Percentiles rank a stretch among this genome's conserved stretches.
Conservation (phyloP, 2,113 vertebrate species). For the Platycercus adscitus region DNA sequence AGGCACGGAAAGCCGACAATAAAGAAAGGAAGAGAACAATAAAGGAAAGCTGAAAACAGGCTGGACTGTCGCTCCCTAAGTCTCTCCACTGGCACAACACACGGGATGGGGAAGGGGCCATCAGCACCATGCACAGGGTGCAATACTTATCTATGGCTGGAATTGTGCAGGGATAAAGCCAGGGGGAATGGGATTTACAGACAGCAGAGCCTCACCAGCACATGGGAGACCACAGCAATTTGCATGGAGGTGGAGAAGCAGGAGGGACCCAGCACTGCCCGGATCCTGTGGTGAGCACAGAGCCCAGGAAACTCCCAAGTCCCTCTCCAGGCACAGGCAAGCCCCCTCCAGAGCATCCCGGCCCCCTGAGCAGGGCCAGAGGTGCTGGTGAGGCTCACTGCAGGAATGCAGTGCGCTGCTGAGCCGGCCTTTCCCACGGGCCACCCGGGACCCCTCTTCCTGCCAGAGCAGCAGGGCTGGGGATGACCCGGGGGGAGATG, state of each 20-base stretch:
- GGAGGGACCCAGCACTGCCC: accelerated
- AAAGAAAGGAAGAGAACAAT: neutral
- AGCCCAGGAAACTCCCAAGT: accelerated
- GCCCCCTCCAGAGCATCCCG: accelerated
- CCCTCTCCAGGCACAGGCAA: accelerated
- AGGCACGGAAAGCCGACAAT: neutral
- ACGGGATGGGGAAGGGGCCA: neutral
- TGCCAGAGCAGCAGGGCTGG: constrained; percentile 5
- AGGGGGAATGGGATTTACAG: neutral
- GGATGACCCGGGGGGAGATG: neutral
- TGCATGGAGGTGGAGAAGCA: neutral
- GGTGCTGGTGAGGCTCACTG: neutral
- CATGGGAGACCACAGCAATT: accelerated
- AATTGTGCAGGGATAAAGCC: neutral
- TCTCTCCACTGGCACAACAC: neutral
- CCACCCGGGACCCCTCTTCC: constrained; percentile 61
- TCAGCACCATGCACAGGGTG: neutral
- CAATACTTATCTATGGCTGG: neutral
- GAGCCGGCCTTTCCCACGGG: constrained; percentile 63
- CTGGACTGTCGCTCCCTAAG: neutral
- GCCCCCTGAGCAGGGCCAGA: neutral
- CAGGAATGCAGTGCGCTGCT: constrained; percentile 33
- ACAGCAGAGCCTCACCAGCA: neutral
- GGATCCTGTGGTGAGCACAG: accelerated
- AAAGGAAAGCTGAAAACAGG: neutral